Conservation (phyloP, 2,797 vertebrate genomes). For the Limosa lapponica region DNA sequence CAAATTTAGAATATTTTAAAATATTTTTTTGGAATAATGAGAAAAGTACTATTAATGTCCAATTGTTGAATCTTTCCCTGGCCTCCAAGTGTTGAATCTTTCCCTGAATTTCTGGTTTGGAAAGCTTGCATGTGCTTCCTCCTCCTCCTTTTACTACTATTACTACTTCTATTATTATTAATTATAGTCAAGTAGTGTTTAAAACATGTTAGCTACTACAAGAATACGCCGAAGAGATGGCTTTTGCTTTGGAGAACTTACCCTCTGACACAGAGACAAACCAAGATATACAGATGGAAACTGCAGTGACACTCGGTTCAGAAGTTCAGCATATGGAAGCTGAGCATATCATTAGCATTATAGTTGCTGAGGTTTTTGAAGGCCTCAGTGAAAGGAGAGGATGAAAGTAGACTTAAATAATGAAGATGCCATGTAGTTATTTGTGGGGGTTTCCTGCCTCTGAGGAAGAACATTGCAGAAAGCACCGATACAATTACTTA, state of each 20-base stretch:
- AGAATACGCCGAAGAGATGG: not conserved
- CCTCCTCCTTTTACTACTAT: not conserved
- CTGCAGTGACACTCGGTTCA: not conserved
- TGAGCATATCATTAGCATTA: not conserved
- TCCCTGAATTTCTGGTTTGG: not conserved
- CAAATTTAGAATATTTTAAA: not conserved
- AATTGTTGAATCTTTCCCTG: not conserved
- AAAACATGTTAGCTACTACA: not conserved
- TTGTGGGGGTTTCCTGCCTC: not conserved
- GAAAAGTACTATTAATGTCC: not conserved
- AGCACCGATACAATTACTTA: not conserved
- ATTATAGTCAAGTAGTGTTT: not conserved
- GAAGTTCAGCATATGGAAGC: not conserved
- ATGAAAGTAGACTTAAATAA: not conserved
- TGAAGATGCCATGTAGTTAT: not conserved
- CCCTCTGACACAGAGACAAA: not conserved
- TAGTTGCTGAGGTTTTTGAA: not conserved
- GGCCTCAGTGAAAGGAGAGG: not conserved
- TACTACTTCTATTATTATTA: not conserved
- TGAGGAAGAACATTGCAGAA: not conserved
- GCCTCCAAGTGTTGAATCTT: not conserved
- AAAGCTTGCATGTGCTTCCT: not conserved
- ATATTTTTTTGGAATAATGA: not conserved
- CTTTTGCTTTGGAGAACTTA: not conserved
- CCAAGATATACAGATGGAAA: not conserved